phyloP scores from a whole-genome alignment of 1,140 invertebrate genomes.

The Bombus cullumanus region DNA sequence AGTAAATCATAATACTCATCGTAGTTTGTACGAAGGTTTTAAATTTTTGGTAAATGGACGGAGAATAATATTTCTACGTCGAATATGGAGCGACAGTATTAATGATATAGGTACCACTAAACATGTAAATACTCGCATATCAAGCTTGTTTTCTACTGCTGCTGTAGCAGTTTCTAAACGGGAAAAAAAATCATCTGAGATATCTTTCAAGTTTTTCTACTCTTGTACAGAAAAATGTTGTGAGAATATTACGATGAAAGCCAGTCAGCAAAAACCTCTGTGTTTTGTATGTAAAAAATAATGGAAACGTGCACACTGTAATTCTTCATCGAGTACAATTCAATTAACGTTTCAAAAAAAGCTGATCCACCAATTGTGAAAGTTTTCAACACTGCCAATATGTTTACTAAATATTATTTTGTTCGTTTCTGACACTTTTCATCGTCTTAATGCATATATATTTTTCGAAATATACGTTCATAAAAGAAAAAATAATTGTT shows the following conservation, averaged over 20 bases:
- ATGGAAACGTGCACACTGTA: conserved; percentile 7
- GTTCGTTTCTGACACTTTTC: conserved; percentile 48
- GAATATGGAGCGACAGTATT: conserved; percentile 52
- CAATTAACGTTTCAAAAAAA: conserved; percentile 49
- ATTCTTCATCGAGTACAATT: conserved; percentile 36
- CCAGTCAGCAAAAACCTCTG: conserved; percentile 49
- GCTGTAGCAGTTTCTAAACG: conserved; percentile 36
- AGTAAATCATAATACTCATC: conserved; percentile 57
- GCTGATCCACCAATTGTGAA: conserved; percentile 59
- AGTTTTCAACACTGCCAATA: conserved; percentile 72
- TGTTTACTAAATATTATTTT: conserved; percentile 55
- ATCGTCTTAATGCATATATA: not conserved
- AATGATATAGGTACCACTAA: conserved; percentile 36
- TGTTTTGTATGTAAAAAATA: conserved; percentile 39
- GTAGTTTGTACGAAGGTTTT: conserved; percentile 54
- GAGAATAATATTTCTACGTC: conserved; percentile 48
- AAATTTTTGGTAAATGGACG: conserved; percentile 34
- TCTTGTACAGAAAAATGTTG: conserved; percentile 59
- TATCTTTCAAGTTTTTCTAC: conserved; percentile 63
- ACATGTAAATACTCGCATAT: conserved; percentile 69
- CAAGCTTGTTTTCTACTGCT: conserved; percentile 56
- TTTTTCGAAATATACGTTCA: conserved; percentile 8
- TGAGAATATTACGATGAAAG: conserved; percentile 40
- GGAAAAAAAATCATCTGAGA: conserved; percentile 1
- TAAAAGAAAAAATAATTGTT: conserved; percentile 23